A percentile compares a stretch with the other conserved stretches of the same genome.
These are phyloP conservation scores for Phylloscopus collybita DNA, from an alignment of 2,797 vertebrate species.

Conservation along the genomic window DNA sequence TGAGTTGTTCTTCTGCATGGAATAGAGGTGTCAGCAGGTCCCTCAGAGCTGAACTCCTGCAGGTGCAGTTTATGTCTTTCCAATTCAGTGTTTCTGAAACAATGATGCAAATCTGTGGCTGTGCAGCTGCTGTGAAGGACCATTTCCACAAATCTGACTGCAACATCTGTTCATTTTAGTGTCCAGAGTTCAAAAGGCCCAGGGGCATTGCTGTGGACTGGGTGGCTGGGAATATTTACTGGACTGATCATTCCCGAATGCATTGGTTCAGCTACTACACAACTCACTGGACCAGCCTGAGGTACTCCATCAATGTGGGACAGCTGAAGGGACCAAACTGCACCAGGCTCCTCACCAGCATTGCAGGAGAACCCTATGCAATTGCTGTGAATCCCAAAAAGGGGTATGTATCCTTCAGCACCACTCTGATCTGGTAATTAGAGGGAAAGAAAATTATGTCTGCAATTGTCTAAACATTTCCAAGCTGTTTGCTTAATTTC, in stretches of 20 bases:
- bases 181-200: neutral
- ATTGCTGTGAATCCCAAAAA: conserved; percentile 92
- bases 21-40: neutral
- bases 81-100: neutral
- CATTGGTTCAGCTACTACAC: conserved; percentile 99
- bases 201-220: conserved; percentile 86
- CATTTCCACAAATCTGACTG: neutral
- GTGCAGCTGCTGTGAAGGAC: neutral
- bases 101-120: fast-evolving
- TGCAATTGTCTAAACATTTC: neutral
- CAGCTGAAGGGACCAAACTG: conserved; percentile 95
- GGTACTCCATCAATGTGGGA: conserved; percentile 97
- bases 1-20: neutral
- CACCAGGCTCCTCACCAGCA: conserved; percentile 94
- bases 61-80: neutral
- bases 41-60: neutral
- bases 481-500: neutral
- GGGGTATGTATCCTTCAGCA: conserved; percentile 81
- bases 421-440: neutral
- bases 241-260: conserved; percentile 99
- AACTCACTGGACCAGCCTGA: conserved; percentile 96
- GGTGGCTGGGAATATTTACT: conserved; percentile 97
- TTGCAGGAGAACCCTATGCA: conserved; percentile 95
- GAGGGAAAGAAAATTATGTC: neutral
- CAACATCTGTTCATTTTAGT: neutral